These are phyloP conservation scores for Volucella inanis DNA, from an alignment of 2,888 invertebrate genomes.

Conservation along the genomic window DNA sequence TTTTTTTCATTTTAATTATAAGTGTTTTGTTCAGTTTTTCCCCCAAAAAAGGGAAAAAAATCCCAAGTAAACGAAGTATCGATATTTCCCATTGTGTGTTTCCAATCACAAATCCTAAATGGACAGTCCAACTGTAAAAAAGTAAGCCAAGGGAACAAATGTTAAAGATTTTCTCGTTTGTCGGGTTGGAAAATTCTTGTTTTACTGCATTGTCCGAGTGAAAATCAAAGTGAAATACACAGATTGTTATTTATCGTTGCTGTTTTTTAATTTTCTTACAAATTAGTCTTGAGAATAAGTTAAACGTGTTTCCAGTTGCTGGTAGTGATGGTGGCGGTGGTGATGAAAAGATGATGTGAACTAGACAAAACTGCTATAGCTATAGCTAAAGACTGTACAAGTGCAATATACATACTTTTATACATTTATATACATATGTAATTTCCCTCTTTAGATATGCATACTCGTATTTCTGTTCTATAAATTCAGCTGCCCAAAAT, in stretches of 20 bases:
- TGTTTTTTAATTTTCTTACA: conserved; percentile 7
- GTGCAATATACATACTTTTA: too few species aligned
- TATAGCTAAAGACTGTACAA: background rate
- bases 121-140: conserved; percentile 45
- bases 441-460: conserved; percentile 39
- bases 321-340: background rate
- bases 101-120: conserved; percentile 18
- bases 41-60: background rate
- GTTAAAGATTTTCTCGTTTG: conserved; percentile 33
- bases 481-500: conserved; percentile 44
- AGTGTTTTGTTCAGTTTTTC: conserved; percentile 29
- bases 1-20: conserved; percentile 60
- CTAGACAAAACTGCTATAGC: conserved; percentile 45
- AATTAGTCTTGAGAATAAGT: conserved; percentile 17
- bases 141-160: conserved; percentile 54
- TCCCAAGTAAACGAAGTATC: conserved; percentile 6
- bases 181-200: conserved; percentile 56
- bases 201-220: conserved; percentile 35
- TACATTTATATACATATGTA: conserved; percentile 17
- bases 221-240: conserved; percentile 49
- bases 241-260: conserved; percentile 40
- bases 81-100: conserved; percentile 3
- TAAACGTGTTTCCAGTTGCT: conserved; percentile 6
- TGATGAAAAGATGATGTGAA: conserved; percentile 11
- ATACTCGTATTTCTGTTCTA: conserved; percentile 42